Conservation (phyloP, 2,113 vertebrate genomes). For the Piliocolobus tephrosceles region DNA sequence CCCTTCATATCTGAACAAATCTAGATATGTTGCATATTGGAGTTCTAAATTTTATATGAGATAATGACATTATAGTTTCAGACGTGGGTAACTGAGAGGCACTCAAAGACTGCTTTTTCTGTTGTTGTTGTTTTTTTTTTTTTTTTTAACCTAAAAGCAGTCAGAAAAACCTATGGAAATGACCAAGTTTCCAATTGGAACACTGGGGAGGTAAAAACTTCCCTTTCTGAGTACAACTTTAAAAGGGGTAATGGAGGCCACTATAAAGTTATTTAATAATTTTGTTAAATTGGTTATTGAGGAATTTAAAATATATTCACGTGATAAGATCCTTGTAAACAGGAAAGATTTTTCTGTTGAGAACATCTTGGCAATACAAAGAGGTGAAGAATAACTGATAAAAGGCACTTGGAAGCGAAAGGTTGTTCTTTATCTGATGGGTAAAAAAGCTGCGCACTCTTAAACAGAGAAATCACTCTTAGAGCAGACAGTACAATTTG, state of each 20-base stretch:
- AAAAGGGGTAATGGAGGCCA: background rate
- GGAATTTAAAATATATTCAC: background rate
- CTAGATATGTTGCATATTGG: background rate
- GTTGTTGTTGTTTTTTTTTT: background rate
- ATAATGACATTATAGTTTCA: background rate
- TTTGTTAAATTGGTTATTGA: background rate
- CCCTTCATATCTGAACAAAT: background rate
- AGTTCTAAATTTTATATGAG: background rate
- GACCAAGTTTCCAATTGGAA: background rate
- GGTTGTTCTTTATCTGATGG: background rate
- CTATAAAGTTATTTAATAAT: background rate
- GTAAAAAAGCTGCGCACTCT: background rate
- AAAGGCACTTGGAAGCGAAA: background rate
- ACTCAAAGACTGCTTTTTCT: background rate
- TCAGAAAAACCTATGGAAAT: background rate
- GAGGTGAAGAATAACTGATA: background rate
- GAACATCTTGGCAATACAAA: background rate
- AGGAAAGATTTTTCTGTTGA: background rate
- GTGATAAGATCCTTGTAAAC: background rate
- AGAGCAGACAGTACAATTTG: background rate
- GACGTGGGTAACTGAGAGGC: background rate
- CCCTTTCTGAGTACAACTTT: background rate
- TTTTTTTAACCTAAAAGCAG: background rate
- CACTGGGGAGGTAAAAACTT: background rate
- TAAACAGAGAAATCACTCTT: background rate